Evolutionary conservation across 2,797 vertebrate species (phyloP).

Genomic region (Siniperca obscura): DNA sequence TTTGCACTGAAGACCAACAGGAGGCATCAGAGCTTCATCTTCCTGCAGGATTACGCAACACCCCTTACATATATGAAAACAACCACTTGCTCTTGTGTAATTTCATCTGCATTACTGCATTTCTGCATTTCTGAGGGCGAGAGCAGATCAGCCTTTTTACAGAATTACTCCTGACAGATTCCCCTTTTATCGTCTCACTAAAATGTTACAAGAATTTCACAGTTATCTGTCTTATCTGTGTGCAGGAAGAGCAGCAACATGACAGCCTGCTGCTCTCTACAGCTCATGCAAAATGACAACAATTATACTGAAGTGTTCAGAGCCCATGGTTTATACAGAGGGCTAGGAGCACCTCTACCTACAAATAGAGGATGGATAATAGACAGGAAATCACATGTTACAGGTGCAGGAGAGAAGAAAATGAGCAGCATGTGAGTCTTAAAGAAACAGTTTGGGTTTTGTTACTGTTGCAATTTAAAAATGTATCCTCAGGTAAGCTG

Average conservation of each 20-base stretch:
- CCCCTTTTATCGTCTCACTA: slow-evolving; percentile 30
- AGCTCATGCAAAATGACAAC: slow-evolving; percentile 43
- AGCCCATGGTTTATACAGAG: slow-evolving; percentile 35
- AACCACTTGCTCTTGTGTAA: slow-evolving; percentile 41
- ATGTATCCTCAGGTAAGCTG: neutral
- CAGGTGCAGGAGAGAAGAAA: slow-evolving; percentile 2
- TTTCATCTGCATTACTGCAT: slow-evolving; percentile 57
- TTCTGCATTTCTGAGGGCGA: slow-evolving; percentile 47
- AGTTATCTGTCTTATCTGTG: slow-evolving; percentile 31
- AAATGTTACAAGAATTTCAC: slow-evolving; percentile 34
- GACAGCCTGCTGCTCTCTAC: slow-evolving; percentile 38
- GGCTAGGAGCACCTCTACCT: slow-evolving; percentile 24
- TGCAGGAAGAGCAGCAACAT: slow-evolving; percentile 34
- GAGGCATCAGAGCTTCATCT: slow-evolving; percentile 58
- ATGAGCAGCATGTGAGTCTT: slow-evolving; percentile 4
- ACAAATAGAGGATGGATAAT: slow-evolving; percentile 8
- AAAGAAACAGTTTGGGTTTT: neutral
- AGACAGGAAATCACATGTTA: slow-evolving; percentile 30
- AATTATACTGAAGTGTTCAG: slow-evolving; percentile 38
- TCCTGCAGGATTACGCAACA: slow-evolving; percentile 68
- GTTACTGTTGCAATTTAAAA: neutral
- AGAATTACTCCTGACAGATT: slow-evolving; percentile 47
- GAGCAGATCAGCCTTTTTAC: slow-evolving; percentile 38
- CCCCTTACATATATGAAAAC: slow-evolving; percentile 56
- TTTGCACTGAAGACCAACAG: slow-evolving; percentile 68